Base-by-base conservation (phyloP, 2,888 invertebrate species). In the Trichogramma evanescens region DNA sequence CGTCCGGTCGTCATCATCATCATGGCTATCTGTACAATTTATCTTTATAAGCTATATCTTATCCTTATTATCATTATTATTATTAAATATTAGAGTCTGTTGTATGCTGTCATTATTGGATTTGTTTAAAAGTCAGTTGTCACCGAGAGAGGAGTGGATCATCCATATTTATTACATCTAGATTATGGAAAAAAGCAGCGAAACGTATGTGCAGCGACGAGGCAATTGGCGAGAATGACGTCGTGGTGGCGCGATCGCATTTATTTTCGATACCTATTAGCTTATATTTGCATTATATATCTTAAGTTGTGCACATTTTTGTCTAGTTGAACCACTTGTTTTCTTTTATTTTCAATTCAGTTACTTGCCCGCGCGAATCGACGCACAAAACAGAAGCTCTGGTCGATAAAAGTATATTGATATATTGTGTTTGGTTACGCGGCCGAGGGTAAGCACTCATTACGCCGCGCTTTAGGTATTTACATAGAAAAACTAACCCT, bases 401-500 rank as follows among this genome's bases (percentile, higher is more conserved):
- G 74, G 72, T 73, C 71, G 72, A 73, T 74, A 72, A 74, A 74
- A 75, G 60, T 59, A 74, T 70, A 74, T 74, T 74, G 71, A 58
- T 59, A 74, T 70, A 74, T 74, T 74, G 71, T 74, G 69, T 74
- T 62, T 75, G 75, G 75, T 74, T 72, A 72, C 74, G 67, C 68
- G 70, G 71, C 71, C 74, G 72, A 75, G 74, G 74, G 71, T 72
- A 69, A 68, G 69, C 72, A 72, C 72, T 71, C 72, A 67, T 67
- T 26, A 26, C 64, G 52, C 69, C 66, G 66, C 68, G 71, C 71
- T 69, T 71, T 71, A 71, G 68, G 68, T 69, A 69, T 69, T 67
- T 69, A 69, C 69, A 69, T 72, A 72, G 74, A 75, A 74, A 76
- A 74, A 76, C 77, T 77, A 77, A 76, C 70, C 74, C 76, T 77